Evolutionary conservation across 1,140 invertebrate species (phyloP), one percentile per base, ranked within the genome.

Genomic region (Trichonephila inaurata): DNA sequence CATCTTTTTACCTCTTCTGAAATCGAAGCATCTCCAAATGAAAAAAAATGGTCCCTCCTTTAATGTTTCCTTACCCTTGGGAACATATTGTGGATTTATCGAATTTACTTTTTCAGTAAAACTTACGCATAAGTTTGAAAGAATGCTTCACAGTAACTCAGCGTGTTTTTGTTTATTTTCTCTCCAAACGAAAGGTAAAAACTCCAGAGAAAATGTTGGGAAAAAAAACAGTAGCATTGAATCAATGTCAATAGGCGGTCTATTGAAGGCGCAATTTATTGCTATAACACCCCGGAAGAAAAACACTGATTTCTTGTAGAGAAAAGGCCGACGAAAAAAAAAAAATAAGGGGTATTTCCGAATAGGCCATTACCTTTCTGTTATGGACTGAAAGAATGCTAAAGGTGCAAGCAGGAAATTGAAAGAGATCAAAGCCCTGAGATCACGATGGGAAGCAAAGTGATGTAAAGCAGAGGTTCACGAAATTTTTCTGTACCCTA

Each of bases 211-310:
- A 44, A 77, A 77, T 77, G 28, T 18, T 28, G 33, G 18, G 72
- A 77, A 77, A 40, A 40, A 40, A 51, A 60, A 16, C 82, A 14
- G 28, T 21, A 19, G 89, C 89, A 61, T 82, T 90, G 89, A 90
- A 90, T 90, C 89, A 90, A 90, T 51, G 89, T 90, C 89, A 90
- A 81, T 90, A 18, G 66, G 44, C 61, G 69, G 66, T 69, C 89
- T 90, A 90, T 90, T 90, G 89, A 81, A 90, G 89, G n/a, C 89
- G 89, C 89, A 90, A 90, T 90, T 90, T 90, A 90, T 90, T 90
- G 89, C 89, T 60, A 61, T 81, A 90, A 90, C 87, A 90, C 89
- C 89, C 61, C 6, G 40, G 60, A 66, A 90, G 89, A 69, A 90
- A 90, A 90, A 90, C 89, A 90, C 89, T 77, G 89, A 81, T 90